These are phyloP conservation scores for Sandelia bainsii DNA, from an alignment of 2,797 vertebrate genomes.

Conservation along the genomic window DNA sequence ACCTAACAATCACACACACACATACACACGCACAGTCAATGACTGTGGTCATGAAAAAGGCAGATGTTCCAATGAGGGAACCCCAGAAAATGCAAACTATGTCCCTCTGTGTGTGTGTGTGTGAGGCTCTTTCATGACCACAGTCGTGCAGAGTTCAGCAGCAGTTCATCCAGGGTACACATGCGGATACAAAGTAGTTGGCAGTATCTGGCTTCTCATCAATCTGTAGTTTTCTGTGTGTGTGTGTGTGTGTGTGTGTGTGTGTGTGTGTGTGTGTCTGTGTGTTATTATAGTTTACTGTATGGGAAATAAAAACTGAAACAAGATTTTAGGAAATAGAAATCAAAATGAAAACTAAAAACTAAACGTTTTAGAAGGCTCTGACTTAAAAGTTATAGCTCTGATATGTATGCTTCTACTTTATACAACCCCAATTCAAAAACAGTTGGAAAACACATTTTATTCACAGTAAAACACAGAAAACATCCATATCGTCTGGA, in stretches of 20 bases:
- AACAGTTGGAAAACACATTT: too few relatives aligned
- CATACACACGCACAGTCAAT: conserved; percentile 20
- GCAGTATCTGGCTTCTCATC: too few relatives aligned
- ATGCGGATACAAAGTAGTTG: too few relatives aligned
- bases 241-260: not conserved
- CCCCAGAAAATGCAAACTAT: conserved; percentile 26
- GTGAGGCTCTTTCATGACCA: conserved; percentile 43
- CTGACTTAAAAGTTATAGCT: too few relatives aligned
- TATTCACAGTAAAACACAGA: too few relatives aligned
- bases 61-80: conserved; percentile 46
- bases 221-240: not conserved
- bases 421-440: too few relatives aligned
- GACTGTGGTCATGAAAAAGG: conserved; percentile 51
- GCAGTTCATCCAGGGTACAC: conserved; percentile 54
- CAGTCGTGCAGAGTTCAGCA: conserved; percentile 59
- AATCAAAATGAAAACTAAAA: too few relatives aligned
- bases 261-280: conserved; percentile 2
- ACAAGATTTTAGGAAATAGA: not conserved
- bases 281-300: too few relatives aligned
- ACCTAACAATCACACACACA: conserved; percentile 29
- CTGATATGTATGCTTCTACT: too few relatives aligned
- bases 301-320: too few relatives aligned
- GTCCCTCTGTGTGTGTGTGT: conserved; percentile 16
- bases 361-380: too few relatives aligned
- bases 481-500: too few relatives aligned